Base-by-base conservation (phyloP, 2,113 vertebrate species). In the Caranx melampygus region DNA sequence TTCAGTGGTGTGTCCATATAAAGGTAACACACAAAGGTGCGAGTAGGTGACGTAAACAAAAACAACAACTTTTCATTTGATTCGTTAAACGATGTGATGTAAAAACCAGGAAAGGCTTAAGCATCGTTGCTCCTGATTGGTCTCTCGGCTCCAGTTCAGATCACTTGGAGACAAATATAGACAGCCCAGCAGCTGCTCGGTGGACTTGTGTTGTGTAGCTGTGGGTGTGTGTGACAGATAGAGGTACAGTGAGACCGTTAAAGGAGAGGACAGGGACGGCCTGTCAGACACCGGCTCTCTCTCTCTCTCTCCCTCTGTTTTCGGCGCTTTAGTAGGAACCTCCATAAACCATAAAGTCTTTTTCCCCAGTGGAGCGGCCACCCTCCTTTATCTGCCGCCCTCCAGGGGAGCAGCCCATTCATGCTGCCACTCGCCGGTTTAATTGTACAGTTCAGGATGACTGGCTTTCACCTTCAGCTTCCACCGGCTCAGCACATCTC, bases 361-460 rank as follows among this genome's bases (percentile, higher is more conserved):
- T 78, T 60, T 26, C 26, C 73, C 73, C 78, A 54, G 42, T 1
- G 3, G 79, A 67, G 81, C 49, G 40, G 80, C 71, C 66, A 60
- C 72, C 61, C 79, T 62, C 44, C 72, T 89, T 94, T 93, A 94
- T 94, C 92, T 88, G 72, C 86, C 67, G 85, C 84, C 82, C 91
- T 91, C 89, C 85, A 89, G 90, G 85, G 92, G 83, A 87, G 85
- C 63, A 31, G 75, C 84, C 82, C 88, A 85, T 93, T 92, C 92
- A 88, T 58, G 63, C 87, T 80, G 85, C 78, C 81, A 67, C 86
- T 67, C 87, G 67, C 81, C 91, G 87, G 93, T 93, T 95, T 95
- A 95, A 95, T 93, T 95, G 92, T 91, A 82, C 89, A 87, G 93
- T 94, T 94, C 84, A 74, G 91, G 92, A 92, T 94, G 93, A 89